A percentile compares a stretch with the other conserved stretches of the same genome.
These are phyloP conservation scores for Cairina moschata DNA, from an alignment of 2,113 vertebrate species.

Conservation along the genomic window DNA sequence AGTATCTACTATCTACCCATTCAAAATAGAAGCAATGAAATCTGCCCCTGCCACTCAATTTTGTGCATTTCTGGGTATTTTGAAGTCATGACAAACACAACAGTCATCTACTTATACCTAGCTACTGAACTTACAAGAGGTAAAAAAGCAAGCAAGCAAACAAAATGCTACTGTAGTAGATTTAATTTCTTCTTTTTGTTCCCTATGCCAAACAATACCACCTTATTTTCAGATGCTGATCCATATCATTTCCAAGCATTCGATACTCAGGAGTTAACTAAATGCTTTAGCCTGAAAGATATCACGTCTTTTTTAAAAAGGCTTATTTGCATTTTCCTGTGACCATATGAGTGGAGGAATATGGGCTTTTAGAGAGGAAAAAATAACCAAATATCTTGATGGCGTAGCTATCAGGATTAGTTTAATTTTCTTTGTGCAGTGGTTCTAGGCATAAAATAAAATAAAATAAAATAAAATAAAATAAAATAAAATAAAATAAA, in stretches of 20 bases:
- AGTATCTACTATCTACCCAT: neutral
- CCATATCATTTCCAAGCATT: neutral
- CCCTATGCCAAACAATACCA: neutral
- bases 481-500: too few relatives aligned
- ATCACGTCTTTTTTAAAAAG: neutral
- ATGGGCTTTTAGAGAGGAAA: neutral
- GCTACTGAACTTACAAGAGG: slow-evolving; percentile 4
- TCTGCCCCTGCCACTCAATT: neutral
- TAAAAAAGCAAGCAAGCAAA: neutral
- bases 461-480: too few relatives aligned
- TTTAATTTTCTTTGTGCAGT: neutral
- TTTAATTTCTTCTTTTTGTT: neutral
- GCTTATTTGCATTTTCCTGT: neutral
- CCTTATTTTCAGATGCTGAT: neutral
- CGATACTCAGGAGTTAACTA: neutral
- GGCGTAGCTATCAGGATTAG: neutral
- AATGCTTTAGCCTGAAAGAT: neutral
- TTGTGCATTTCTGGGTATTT: neutral
- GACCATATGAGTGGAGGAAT: neutral
- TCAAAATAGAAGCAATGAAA: neutral
- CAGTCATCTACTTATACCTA: neutral
- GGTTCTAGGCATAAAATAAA: neutral
- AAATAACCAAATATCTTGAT: neutral
- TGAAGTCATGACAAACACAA: neutral
- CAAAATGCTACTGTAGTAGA: neutral